Evolutionary conservation across 2,888 invertebrate genomes (phyloP), one percentile per base, ranked within the genome.

Genomic region (Augochlorella aurata): DNA sequence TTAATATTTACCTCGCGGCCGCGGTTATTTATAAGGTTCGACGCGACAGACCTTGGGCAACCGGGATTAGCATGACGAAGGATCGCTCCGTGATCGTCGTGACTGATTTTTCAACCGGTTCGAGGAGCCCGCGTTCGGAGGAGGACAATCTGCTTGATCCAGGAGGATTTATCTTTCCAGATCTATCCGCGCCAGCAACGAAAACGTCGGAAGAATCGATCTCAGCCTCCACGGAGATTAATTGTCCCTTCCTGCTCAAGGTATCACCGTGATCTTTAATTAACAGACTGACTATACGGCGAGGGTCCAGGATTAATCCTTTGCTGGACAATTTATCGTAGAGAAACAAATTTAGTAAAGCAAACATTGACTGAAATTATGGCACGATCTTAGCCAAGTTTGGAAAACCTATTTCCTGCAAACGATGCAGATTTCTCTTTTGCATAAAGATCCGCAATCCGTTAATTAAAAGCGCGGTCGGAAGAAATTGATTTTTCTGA

Each of bases 1-100:
- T 18, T 72, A 54, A 79, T 68, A 75, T 81, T 58, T 66, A 29
- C 12, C 14, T 18, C 75, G 68, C 65, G 68, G n/a, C 52, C n/a
- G 12, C 8, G 50, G 77, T 74, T 83, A 74, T 77, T 83, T 81
- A 77, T 81, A 74, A 81, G 65, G 67, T 66, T 29, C 24, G 16
- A 24, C 69, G 70, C 66, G 66, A 24, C 49, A 47, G 72, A 68
- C 82, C 74, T 79, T 82, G 82, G 44, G 66, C 82, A 80, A 82
- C 54, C 70, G 29, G 52, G 68, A 79, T 80, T 63, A 76, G 47
- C 73, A 82, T 76, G 58, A 21, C 69, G 54, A 72, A 63, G 52
- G 72, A 38, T 29, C 65, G n/a, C 61, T 65, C n/a, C 52, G 24
- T 49, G 54, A 52, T 69, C 54, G 49, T 7, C 21, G 21, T 49